Conservation (phyloP, 2,113 vertebrate genomes). For the Sinocyclocheilus grahami region DNA sequence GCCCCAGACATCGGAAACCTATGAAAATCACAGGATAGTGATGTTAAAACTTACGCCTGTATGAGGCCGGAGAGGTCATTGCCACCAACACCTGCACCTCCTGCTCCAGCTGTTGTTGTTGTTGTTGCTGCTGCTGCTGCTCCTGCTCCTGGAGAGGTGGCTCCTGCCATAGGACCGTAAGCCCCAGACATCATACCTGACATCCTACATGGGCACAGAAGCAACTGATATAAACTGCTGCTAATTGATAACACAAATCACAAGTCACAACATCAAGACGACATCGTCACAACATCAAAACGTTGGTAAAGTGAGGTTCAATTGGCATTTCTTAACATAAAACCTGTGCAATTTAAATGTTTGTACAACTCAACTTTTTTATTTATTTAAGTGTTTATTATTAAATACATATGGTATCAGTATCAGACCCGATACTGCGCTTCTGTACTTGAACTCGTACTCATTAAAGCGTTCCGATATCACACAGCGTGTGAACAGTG, state of each 20-base stretch:
- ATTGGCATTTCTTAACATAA: neutral
- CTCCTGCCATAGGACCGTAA: conserved; percentile 73
- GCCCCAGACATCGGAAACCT: too few relatives aligned
- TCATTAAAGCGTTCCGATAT: too few relatives aligned
- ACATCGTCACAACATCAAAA: neutral
- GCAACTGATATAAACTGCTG: neutral
- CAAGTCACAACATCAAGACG: neutral
- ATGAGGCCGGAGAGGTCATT: conserved; percentile 92
- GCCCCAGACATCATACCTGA: conserved; percentile 93
- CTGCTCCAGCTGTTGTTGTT: neutral
- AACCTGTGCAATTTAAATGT: neutral
- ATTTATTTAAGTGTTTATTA: neutral
- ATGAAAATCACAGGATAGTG: neutral
- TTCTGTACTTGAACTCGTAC: too few relatives aligned
- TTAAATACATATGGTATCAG: neutral
- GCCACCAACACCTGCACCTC: neutral
- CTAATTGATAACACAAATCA: neutral
- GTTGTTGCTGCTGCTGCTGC: conserved; percentile 21
- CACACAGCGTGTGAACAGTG: too few relatives aligned
- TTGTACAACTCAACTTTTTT: neutral
- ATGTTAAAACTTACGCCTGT: conserved; percentile 84
- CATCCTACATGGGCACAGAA: conserved; percentile 77
- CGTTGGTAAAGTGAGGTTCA: too few relatives aligned
- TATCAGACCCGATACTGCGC: too few relatives aligned
- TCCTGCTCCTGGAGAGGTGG: neutral